Evolutionary conservation across 2,888 invertebrate species (phyloP), one percentile per base, ranked within the genome.

Genomic region (Cecidostiba fungosa): DNA sequence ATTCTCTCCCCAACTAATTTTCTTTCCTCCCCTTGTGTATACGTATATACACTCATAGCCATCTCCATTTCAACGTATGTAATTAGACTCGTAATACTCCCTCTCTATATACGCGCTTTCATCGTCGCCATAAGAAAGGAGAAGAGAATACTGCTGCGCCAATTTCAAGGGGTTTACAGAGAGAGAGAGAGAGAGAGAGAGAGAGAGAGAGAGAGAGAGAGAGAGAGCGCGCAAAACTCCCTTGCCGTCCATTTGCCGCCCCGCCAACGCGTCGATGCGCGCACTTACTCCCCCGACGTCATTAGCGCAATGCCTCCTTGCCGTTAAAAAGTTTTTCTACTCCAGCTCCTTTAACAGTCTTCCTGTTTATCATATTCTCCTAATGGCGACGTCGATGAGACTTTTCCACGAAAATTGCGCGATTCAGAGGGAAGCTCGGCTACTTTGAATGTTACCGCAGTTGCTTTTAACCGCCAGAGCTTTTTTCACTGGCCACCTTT

Each of bases 41-140:
- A 66, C 19, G 3, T 29, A 16, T 36, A 5, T n/a, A 50, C 16
- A n/a, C n/a, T n/a, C n/a, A 6, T n/a, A 12, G 6, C 32, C 10
- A 72, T 54, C 73, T 59, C 43, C n/a, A 29, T 39, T 39, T 32
- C 43, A n/a, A 6, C 73, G 39, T 43, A 39, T 73, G 73, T 73
- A 73, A 81, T 81, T 81, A 73, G 26, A 73, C 81, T 70, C 73
- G 73, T 81, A 81, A 73, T 43, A 62, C 54, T 36, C 70, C n/a
- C 26, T 5, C 47, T 59, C n/a, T 23, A 23, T 80, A 69, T 54
- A 16, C 6, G n/a, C 32, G 26, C 78, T 69, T 72, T 80, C 72
- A 69, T 78, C 77, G 66, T 47, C 36, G 77, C 36, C 14, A 19
- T 66, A 19, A 10, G 23, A 39, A 32, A 14, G 36, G 14, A 66